phyloP scores from a whole-genome alignment of 2,113 vertebrate species.

The Cnemophilus loriae region DNA sequence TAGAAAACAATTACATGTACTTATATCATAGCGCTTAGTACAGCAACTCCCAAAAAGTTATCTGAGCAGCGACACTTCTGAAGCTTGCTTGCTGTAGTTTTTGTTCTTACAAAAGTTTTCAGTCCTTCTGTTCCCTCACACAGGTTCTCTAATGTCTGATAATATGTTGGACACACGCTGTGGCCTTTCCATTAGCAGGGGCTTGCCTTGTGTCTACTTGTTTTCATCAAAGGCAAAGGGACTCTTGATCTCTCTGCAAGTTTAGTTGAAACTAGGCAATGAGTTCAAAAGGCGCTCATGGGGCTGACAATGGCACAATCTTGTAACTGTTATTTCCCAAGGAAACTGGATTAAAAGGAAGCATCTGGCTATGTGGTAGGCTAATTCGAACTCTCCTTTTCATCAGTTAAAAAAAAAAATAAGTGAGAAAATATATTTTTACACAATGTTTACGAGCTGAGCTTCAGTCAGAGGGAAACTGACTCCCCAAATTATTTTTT shows the following conservation, averaged over 20 bases:
- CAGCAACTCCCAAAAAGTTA: not conserved
- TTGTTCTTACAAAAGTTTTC: not conserved
- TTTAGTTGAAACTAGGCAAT: not conserved
- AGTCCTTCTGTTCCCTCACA: not conserved
- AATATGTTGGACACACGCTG: not conserved
- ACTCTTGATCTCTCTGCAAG: not conserved
- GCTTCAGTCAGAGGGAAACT: not conserved
- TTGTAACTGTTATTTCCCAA: not conserved
- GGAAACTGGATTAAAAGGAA: not conserved
- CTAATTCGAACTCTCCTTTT: not conserved
- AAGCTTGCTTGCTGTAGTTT: not conserved
- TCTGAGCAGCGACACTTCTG: not conserved
- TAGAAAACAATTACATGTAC: not conserved
- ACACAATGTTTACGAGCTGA: not conserved
- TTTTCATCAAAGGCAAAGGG: not conserved
- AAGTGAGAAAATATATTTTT: not conserved
- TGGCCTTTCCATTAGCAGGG: not conserved
- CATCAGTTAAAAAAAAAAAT: not conserved
- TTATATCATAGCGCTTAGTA: not conserved
- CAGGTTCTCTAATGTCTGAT: not conserved
- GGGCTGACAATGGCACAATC: not conserved
- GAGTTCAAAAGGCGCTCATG: not conserved
- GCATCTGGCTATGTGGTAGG: not conserved
- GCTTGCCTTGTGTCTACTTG: not conserved
- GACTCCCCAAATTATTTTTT: accelerated